Base-by-base conservation (phyloP, 2,888 invertebrate genomes). In the Listrodromus nycthemerus region DNA sequence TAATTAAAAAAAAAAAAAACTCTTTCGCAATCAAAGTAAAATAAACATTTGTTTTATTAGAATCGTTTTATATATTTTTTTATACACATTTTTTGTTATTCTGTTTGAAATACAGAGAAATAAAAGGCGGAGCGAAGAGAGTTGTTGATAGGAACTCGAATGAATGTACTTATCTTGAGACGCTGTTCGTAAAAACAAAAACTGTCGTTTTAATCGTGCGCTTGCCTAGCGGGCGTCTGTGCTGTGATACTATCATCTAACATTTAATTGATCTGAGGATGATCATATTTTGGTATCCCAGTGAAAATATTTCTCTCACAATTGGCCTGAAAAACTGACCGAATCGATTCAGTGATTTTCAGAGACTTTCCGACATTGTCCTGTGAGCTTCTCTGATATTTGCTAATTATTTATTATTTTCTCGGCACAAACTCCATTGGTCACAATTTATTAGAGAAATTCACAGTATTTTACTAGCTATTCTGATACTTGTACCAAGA, bases 241-340 rank as follows among this genome's bases (percentile, higher is more conserved):
- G 48, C 83, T 84, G 83, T 84, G 83, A 84, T 84, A 80, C 65
- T 83, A 70, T 48, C 75, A 80, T 86, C 71, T 84, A 85, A 85
- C 71, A 84, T 70, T 79, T 76, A 82, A 71, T 80, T 70, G 80
- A 85, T 85, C 83, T 70, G 48, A 37, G 52, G 82, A 77, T 65
- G 80, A 81, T 80, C 81, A 78, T 80, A 65, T 80, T 71, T 83
- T 80, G 83, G 85, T 84, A 81, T 8, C 8, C 7, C 6, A 8
- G 85, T 77, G 33, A 33, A 33, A 33, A 33, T 33, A 33, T 33
- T 33, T 33, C 33, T 7, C 33, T 33, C 7, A 33, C 8, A 33
- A 33, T 33, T 33, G 7, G 8, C 7, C 33, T 33, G 33, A 33
- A 33, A 33, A 33, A 33, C 7, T 33, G 8, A 33, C 7, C 8